Base-by-base conservation (phyloP, 2,113 vertebrate genomes). In the Casuarius casuarius region DNA sequence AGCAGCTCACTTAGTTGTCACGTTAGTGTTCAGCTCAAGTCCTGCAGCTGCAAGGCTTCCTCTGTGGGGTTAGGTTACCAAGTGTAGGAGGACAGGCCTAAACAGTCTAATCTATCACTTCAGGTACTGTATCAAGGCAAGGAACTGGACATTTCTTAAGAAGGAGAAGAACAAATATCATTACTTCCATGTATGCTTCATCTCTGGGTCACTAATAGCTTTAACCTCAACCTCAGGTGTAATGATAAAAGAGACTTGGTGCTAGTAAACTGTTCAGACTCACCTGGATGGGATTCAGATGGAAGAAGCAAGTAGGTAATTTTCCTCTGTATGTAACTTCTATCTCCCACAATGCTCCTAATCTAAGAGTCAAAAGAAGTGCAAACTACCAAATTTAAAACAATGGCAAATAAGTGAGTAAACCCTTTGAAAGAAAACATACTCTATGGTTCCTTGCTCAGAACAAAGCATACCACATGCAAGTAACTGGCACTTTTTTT, bases 391-490 rank as follows among this genome's bases (percentile, higher is more conserved):
- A 12, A 18, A 11, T 62, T 58, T 59, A 38, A 63, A 79, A 44
- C 31, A 25, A 16, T 6, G 25, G 23, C 65, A 56, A 38, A n/a
- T 31, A 58, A 42, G 29, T 20, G 7, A 20, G 35, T 51, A 16
- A 29, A 73, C 1, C 48, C 71, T 42, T 4, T 10, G 14, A 56
- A 48, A 86, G 42, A 65, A 33, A 52, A 31, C 6, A 6, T 4
- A 4, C 5, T 2, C 0, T 2, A 3, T 2, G 4, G 19, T 16
- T 79, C 38, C 31, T 4, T 8, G 22, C 84, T 80, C 35, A 46
- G 62, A 63, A 29, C 14, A 31, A 46, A 22, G 26, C 28, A 8
- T 1, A n/a, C 19, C 4, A 40, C 20, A 3, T 0, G 18, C n/a
- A 25, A 1, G 35, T 59, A 80, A 68, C 19, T 21, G 10, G 48